A percentile compares a stretch with the other conserved stretches of the same genome.
Conservation (phyloP, 2,888 invertebrate genomes). For the Orchesella flavescens region DNA sequence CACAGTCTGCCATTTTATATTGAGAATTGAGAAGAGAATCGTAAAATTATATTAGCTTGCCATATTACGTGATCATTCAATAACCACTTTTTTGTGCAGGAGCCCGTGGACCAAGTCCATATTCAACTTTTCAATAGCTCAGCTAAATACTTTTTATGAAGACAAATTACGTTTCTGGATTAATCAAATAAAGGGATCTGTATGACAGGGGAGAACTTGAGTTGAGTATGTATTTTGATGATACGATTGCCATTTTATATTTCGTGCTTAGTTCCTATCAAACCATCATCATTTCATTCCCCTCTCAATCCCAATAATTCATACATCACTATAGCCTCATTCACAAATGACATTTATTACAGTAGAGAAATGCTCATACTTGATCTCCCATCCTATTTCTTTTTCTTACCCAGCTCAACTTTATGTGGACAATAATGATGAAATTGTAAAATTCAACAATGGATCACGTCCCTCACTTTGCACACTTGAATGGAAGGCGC, state of each 20-base stretch:
- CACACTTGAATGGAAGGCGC: slow-evolving; percentile 18
- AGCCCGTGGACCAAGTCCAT: background rate
- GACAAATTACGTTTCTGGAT: slow-evolving; percentile 13
- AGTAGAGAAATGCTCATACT: slow-evolving; percentile 13
- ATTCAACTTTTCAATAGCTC: slow-evolving; percentile 14
- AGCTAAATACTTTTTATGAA: slow-evolving; percentile 18
- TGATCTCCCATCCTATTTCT: slow-evolving; percentile 9
- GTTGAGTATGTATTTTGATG: background rate
- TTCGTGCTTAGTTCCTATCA: background rate
- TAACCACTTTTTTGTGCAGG: too few species aligned
- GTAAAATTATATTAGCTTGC: too few species aligned
- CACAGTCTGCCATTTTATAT: too few species aligned
- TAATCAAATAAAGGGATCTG: slow-evolving; percentile 17
- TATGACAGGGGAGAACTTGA: background rate
- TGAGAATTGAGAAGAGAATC: too few species aligned
- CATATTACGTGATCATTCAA: too few species aligned
- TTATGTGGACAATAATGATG: slow-evolving; percentile 41
- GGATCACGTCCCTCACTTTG: slow-evolving; percentile 25
- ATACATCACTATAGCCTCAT: slow-evolving; percentile 38
- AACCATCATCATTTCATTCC: slow-evolving; percentile 7
- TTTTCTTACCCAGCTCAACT: background rate
- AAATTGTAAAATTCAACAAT: slow-evolving; percentile 39
- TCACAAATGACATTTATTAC: slow-evolving; percentile 48
- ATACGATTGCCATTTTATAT: background rate
- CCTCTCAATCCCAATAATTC: slow-evolving; percentile 27